Evolutionary conservation across 2,113 vertebrate genomes (phyloP).

Genomic region (Cryptotis parvus): DNA sequence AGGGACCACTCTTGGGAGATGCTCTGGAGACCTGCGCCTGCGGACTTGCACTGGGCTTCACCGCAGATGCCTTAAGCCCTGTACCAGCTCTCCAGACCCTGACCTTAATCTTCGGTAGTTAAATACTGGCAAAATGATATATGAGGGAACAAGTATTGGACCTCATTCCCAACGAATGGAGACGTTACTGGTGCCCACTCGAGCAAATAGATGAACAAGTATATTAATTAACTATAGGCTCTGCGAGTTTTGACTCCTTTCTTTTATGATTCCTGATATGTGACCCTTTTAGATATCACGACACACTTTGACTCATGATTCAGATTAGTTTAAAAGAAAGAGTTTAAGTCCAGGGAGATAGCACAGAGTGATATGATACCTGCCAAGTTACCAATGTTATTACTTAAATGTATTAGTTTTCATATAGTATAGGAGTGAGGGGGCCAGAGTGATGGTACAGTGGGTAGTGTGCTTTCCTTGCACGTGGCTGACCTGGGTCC

Average conservation of each 20-base stretch:
- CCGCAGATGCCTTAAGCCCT: too few relatives aligned
- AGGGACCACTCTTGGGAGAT: too few relatives aligned
- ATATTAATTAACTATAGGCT: slow-evolving; percentile 21
- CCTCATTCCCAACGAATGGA: too few relatives aligned
- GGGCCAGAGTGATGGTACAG: not conserved
- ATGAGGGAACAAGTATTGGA: too few relatives aligned
- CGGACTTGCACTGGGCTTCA: too few relatives aligned
- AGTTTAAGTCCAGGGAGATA: too few relatives aligned
- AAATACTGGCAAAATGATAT: not conserved
- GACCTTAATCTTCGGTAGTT: not conserved
- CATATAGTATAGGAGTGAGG: not conserved
- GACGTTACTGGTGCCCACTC: too few relatives aligned
- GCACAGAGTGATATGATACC: not conserved
- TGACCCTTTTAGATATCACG: not conserved
- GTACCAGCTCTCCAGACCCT: too few relatives aligned
- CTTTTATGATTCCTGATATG: not conserved
- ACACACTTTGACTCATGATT: not conserved
- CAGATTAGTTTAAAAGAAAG: not conserved
- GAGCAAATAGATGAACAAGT: too few relatives aligned
- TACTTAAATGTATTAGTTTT: slow-evolving; percentile 19
- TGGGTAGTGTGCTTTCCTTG: too few relatives aligned
- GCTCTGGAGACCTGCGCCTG: too few relatives aligned
- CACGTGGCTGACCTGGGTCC: too few relatives aligned
- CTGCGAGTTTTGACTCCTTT: slow-evolving; percentile 28
- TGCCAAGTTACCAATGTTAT: slow-evolving; percentile 29